A percentile compares a stretch with the other conserved stretches of the same genome.
These are phyloP conservation scores for Noctuana brunneofusca DNA, from an alignment of 2,888 invertebrate species.

Conservation along the genomic window DNA sequence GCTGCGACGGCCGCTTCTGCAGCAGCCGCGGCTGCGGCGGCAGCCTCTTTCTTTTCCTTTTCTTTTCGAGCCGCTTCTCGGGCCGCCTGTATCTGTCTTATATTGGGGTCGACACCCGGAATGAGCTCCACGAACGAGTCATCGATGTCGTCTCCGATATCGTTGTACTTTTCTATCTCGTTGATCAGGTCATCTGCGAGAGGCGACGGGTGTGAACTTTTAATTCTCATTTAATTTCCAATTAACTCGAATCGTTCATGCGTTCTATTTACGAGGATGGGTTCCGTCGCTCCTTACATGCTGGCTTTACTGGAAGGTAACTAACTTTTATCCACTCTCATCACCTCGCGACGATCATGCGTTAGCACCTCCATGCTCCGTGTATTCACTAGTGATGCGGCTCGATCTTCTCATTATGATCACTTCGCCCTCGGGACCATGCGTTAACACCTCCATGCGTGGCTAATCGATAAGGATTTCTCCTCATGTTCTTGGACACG, in stretches of 20 bases:
- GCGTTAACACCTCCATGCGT: slow-evolving; percentile 55
- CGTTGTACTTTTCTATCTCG: slow-evolving; percentile 95
- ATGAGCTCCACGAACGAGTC: slow-evolving; percentile 94
- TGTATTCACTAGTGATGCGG: slow-evolving; percentile 31
- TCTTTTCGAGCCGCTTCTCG: slow-evolving; percentile 45
- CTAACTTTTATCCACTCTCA: slow-evolving; percentile 10
- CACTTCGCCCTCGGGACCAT: slow-evolving; percentile 43
- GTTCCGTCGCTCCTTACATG: slow-evolving; percentile 30
- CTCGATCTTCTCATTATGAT: slow-evolving; percentile 14
- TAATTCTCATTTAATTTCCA: slow-evolving; percentile 35
- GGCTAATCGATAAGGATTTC: slow-evolving; percentile 31
- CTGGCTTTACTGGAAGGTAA: slow-evolving; percentile 20
- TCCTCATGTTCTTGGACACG: slow-evolving; percentile 33
- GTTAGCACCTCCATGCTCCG: slow-evolving; percentile 39
- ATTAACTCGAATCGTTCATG: slow-evolving; percentile 30
- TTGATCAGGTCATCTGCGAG: slow-evolving; percentile 91
- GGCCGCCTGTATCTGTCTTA: slow-evolving; percentile 59
- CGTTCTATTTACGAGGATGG: slow-evolving; percentile 22
- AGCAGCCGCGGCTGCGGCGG: slow-evolving; percentile 48
- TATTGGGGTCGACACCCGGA: slow-evolving; percentile 80
- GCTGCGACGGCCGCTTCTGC: slow-evolving; percentile 52
- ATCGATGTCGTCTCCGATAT: slow-evolving; percentile 96
- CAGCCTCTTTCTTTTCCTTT: slow-evolving; percentile 51
- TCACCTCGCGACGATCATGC: slow-evolving; percentile 39
- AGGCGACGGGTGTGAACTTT: slow-evolving; percentile 48